These are phyloP conservation scores for Ctenomys sociabilis DNA, from an alignment of 2,113 vertebrate genomes.

Conservation along the genomic window DNA sequence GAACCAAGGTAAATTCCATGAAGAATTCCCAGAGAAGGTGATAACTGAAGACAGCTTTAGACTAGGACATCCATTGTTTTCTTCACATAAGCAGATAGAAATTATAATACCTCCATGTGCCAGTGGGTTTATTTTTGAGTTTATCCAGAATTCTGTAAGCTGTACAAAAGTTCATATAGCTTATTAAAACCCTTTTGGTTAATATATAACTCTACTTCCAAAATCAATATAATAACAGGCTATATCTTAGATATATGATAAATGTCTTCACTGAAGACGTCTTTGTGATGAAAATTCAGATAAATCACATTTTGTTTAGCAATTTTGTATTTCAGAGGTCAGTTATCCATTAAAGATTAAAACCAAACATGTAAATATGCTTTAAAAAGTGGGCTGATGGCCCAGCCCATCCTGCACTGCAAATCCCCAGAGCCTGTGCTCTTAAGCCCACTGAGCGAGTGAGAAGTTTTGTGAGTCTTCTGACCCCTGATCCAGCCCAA, in stretches of 20 bases:
- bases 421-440: too few relatives aligned
- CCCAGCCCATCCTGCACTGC: too few relatives aligned
- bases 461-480: too few relatives aligned
- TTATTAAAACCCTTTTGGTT: neutral
- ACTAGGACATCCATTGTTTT: neutral
- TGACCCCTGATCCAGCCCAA: too few relatives aligned
- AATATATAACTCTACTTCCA: constrained; percentile 49
- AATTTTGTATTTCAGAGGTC: constrained; percentile 78
- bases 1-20: neutral
- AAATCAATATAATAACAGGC: neutral
- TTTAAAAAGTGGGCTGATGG: constrained; percentile 73
- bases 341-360: constrained; percentile 69
- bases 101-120: neutral
- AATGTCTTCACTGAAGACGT: constrained; percentile 55
- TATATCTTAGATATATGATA: neutral
- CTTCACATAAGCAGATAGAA: neutral
- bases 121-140: neutral
- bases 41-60: neutral
- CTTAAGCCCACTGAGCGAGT: too few relatives aligned
- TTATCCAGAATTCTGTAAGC: neutral
- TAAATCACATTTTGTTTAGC: constrained; percentile 61
- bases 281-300: constrained; percentile 65
- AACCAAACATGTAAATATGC: constrained; percentile 72
- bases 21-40: neutral
- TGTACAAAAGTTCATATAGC: constrained; percentile 29